phyloP scores from a whole-genome alignment of 2,888 invertebrate species.

The Hemithea aestivaria region DNA sequence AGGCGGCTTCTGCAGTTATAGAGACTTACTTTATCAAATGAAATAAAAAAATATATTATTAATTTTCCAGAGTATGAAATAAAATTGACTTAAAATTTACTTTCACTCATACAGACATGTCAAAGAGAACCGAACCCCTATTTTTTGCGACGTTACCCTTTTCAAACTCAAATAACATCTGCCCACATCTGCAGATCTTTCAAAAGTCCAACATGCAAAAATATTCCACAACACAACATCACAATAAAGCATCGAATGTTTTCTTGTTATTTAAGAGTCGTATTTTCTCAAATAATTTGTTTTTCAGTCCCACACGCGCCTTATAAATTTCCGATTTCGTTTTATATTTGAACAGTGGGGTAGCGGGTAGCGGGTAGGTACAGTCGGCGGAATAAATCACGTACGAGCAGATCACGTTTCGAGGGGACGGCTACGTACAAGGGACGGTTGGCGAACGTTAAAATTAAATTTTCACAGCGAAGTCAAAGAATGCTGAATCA shows the following conservation, averaged over 20 bases:
- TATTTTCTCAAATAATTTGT: conserved; percentile 20
- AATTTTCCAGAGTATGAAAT: too few species aligned
- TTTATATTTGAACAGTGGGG: conserved; percentile 27
- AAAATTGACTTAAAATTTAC: too few species aligned
- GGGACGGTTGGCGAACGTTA: conserved; percentile 31
- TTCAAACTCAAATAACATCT: too few species aligned
- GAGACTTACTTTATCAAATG: too few species aligned
- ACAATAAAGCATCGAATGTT: neutral
- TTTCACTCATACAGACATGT: too few species aligned
- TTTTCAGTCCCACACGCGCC: conserved; percentile 18
- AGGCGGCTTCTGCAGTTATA: too few species aligned
- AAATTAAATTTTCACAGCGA: conserved; percentile 44
- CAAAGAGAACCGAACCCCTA: too few species aligned
- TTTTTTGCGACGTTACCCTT: too few species aligned
- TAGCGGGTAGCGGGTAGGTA: conserved; percentile 20
- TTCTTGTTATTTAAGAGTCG: conserved; percentile 3
- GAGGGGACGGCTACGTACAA: conserved; percentile 25
- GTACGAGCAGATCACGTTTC: conserved; percentile 39
- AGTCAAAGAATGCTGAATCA: conserved; percentile 7
- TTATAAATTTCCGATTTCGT: conserved; percentile 25
- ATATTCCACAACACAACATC: too few species aligned
- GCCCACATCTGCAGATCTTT: too few species aligned
- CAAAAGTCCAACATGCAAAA: too few species aligned
- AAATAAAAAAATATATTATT: too few species aligned
- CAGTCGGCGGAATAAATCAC: conserved; percentile 40